Evolutionary conservation across 1,140 invertebrate species (phyloP).

Genomic region (Eupeodes corollae): DNA sequence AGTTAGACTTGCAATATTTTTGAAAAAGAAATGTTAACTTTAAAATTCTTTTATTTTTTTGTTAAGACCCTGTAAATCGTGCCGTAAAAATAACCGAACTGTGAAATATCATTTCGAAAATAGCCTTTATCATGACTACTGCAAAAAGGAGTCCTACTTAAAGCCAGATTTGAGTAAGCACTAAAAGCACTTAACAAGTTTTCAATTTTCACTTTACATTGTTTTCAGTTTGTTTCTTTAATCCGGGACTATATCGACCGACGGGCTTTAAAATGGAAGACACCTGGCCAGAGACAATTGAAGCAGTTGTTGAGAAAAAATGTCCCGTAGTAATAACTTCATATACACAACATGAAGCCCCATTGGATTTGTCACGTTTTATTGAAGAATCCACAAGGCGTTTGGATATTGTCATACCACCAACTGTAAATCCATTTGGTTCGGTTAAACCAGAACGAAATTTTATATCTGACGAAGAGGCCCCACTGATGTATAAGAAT

Average conservation of each 20-base stretch:
- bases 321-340: slow-evolving; percentile 51
- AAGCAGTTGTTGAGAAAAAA: slow-evolving; percentile 38
- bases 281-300: slow-evolving; percentile 53
- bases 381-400: slow-evolving; percentile 33
- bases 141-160: slow-evolving; percentile 33
- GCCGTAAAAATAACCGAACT: slow-evolving; percentile 16
- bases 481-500: slow-evolving; percentile 61
- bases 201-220: slow-evolving; percentile 35
- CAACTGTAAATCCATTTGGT: slow-evolving; percentile 49
- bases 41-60: neutral
- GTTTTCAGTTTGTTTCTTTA: slow-evolving; percentile 53
- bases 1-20: slow-evolving; percentile 9
- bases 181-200: slow-evolving; percentile 15
- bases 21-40: neutral
- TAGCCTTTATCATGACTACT: slow-evolving; percentile 49
- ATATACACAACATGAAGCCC: slow-evolving; percentile 52
- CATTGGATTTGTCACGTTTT: slow-evolving; percentile 45
- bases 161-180: slow-evolving; percentile 45
- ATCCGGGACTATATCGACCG: slow-evolving; percentile 53
- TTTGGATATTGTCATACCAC: slow-evolving; percentile 41
- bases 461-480: slow-evolving; percentile 57
- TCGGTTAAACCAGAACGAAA: slow-evolving; percentile 59
- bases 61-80: slow-evolving; percentile 22
- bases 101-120: slow-evolving; percentile 33
- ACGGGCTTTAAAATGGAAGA: slow-evolving; percentile 50